These are phyloP conservation scores for Rana temporaria DNA, from an alignment of 2,113 vertebrate species.

Conservation along the genomic window DNA sequence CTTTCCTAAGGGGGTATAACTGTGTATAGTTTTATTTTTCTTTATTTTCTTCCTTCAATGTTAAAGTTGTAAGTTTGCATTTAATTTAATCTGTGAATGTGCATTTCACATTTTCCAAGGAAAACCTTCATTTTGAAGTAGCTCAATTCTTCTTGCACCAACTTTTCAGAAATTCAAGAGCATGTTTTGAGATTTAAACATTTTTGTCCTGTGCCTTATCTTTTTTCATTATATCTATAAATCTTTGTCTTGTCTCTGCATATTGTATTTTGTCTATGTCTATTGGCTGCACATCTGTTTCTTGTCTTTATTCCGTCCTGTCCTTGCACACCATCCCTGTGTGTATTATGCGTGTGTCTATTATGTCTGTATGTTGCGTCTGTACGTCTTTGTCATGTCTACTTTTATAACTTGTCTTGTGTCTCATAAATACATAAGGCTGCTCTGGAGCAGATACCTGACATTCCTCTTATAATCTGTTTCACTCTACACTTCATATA, in stretches of 20 bases:
- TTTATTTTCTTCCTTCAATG: too few relatives aligned
- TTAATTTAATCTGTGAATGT: too few relatives aligned
- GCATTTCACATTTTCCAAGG: too few relatives aligned
- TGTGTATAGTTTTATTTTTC: too few relatives aligned
- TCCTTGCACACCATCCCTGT: slow-evolving; percentile 21
- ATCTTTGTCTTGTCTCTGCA: slow-evolving; percentile 6
- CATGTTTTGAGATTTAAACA: not conserved
- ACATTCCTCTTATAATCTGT: slow-evolving; percentile 35
- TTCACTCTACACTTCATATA: slow-evolving; percentile 38
- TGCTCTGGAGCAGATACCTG: slow-evolving; percentile 23
- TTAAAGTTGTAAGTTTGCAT: too few relatives aligned
- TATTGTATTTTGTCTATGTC: not conserved
- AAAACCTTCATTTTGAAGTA: too few relatives aligned
- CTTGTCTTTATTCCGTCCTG: slow-evolving; percentile 20
- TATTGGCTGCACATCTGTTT: not conserved
- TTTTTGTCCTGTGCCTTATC: not conserved
- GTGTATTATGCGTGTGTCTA: slow-evolving; percentile 8
- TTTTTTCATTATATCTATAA: not conserved
- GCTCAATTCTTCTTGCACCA: too few relatives aligned
- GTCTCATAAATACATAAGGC: slow-evolving; percentile 33
- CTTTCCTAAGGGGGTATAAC: too few relatives aligned
- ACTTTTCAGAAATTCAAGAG: too few relatives aligned
- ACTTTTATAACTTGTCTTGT: slow-evolving; percentile 39
- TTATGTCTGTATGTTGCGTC: slow-evolving; percentile 36
- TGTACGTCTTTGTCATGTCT: slow-evolving; percentile 32